Base-by-base conservation (phyloP, 2,888 invertebrate species). In the Hemicrepidius hirtus region DNA sequence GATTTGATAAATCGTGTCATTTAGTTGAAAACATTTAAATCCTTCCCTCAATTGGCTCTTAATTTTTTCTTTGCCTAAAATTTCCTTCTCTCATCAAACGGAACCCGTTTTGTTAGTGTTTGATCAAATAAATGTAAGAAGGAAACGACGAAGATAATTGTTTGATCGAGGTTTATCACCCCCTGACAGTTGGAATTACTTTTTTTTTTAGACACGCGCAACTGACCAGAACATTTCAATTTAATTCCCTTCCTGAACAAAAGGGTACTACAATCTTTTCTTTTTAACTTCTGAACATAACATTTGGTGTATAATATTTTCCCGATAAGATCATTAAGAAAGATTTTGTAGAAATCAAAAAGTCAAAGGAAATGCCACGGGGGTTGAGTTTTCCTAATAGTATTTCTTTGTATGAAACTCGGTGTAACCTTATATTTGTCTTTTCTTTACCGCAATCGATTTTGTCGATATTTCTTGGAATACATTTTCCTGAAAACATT, bases 141-240 rank as follows among this genome's bases (percentile, higher is more conserved):
- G 12, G 20, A 37, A 37, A 20, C 13, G 35, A 46, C n/a, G 13
- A 57, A 57, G 37, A 7, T 63, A 63, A 66, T 20, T 57, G 32
- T 24, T 44, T 57, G 57, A 57, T 66, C 24, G 32, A 66, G 55
- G 7, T 41, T 66, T 66, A 55, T 66, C 66, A 32, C 41, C 37
- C 41, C 44, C 41, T 44, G 66, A 57, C 66, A 66, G 46, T 57
- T 32, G 16, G 21, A 28, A 55, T 66, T 44, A 55, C 6, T 13
- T 44, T 57, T 35, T 55, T 44, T 24, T 24, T 18, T 13, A 40
- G 35, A 46, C 21, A 21, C 64, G 53, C 64, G 64, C 64, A 53
- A 65, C 21, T 40, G n/a, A 50, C 28, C 13, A 13, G 28, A 46
- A 46, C 0, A 40, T 18, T 10, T 46, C 46, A 18, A 46, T 46